Evolutionary conservation across 1,140 invertebrate genomes (phyloP).

Genomic region (Thalassaphorura encarpata): DNA sequence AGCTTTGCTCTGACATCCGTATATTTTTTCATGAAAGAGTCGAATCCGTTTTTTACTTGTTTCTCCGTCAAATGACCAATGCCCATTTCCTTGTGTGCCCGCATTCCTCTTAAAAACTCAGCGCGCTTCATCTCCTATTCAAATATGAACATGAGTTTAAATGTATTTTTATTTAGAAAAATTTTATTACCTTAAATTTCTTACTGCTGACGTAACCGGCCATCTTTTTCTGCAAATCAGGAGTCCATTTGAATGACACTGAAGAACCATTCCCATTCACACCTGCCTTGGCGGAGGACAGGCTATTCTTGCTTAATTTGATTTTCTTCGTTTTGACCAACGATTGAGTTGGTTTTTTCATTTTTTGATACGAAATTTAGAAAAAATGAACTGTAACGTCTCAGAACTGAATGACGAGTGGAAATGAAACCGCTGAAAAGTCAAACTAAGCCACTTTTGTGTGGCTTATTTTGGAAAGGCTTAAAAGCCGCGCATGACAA

Average conservation of each 20-base stretch:
- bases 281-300: not conserved
- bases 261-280: too few species aligned
- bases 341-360: not conserved
- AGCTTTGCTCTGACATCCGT: conserved; percentile 2
- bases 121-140: not conserved
- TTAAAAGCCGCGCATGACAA: too few species aligned
- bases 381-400: not conserved
- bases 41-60: conserved; percentile 18
- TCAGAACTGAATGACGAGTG: not conserved
- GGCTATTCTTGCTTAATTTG: not conserved
- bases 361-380: not conserved
- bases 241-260: not conserved
- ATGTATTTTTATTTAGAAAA: not conserved
- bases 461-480: not conserved
- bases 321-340: not conserved
- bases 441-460: not conserved
- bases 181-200: not conserved
- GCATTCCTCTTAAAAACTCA: conserved; percentile 7
- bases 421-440: not conserved
- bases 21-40: conserved; percentile 4
- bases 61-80: not conserved
- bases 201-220: not conserved
- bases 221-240: not conserved
- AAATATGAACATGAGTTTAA: not conserved
- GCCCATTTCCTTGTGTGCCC: not conserved